Base-by-base conservation (phyloP, 2,113 vertebrate species). In the Mionectes macconnelli region DNA sequence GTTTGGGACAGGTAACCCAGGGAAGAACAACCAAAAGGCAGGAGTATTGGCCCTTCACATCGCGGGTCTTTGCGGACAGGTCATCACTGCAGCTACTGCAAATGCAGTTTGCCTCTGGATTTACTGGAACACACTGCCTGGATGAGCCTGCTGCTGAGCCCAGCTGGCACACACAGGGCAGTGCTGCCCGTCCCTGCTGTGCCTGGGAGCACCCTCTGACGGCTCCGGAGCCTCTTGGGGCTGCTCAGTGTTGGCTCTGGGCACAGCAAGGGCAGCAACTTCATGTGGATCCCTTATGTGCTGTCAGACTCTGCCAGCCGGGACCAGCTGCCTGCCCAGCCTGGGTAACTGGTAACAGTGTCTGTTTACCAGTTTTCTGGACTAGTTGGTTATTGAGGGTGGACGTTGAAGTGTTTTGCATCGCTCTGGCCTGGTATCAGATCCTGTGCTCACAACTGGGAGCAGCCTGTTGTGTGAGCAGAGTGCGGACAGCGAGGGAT, bases 251-350 rank as follows among this genome's bases (percentile, higher is more conserved):
- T 3, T 12, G 14, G 19, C 30, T 4, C 12, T 25, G 70, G 47
- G 13, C 42, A 12, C 33, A 15, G 31, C 2, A 10, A 31, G 75
- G 47, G 45, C 55, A 45, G 69, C 42, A 2, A 1, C 30, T 45
- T 7, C 0, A 0, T 11, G 63, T 13, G 2, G 25, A 17, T 74
- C 40, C 40, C 56, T 55, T 25, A 21, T 25, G 4, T 0, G 8
- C 30, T 11, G 23, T 40, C 37, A 14, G 57, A 8, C 40, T 9
- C 3, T 31, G 40, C 30, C 19, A 35, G 76, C 50, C 39, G 9
- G 33, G 60, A 69, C 19, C 35, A 17, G 1, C 66, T 33, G 55
- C 69, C 84, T 55, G 57, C 56, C 47, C 45, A 15, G 45, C 3
- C 19, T 10, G n/a, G 40, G 39, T 76, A 60, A 23, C 35, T 52